Conservation (phyloP, 2,888 invertebrate genomes). For the Thysanoteuthis rhombus region DNA sequence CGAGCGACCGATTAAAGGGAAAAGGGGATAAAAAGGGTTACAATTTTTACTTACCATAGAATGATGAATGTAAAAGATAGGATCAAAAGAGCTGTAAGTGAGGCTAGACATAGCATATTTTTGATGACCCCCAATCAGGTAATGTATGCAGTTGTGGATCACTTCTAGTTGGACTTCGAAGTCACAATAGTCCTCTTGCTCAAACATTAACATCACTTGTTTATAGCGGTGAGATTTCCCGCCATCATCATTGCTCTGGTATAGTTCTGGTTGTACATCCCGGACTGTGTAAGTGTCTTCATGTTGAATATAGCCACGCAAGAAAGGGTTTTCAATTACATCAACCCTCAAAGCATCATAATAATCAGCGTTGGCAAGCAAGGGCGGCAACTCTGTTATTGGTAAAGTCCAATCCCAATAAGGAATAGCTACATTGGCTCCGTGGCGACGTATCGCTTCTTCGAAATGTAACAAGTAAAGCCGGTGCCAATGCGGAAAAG, state of each 20-base stretch:
- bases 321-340: slow-evolving; percentile 38
- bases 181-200: slow-evolving; percentile 45
- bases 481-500: slow-evolving; percentile 39
- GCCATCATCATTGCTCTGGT: slow-evolving; percentile 33
- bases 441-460: slow-evolving; percentile 36
- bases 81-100: slow-evolving; percentile 42
- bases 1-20: background rate
- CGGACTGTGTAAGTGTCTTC: slow-evolving; percentile 40
- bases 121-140: slow-evolving; percentile 41
- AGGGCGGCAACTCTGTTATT: slow-evolving; percentile 36
- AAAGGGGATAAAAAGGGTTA: background rate
- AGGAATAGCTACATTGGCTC: slow-evolving; percentile 37
- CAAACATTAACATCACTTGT: slow-evolving; percentile 37
- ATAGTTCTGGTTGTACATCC: slow-evolving; percentile 39
- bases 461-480: slow-evolving; percentile 39
- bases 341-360: slow-evolving; percentile 41
- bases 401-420: slow-evolving; percentile 46
- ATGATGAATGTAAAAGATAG: slow-evolving; percentile 43
- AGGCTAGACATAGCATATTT: slow-evolving; percentile 40
- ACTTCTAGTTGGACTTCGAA: slow-evolving; percentile 41
- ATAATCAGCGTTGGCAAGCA: slow-evolving; percentile 37
- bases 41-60: slow-evolving; percentile 33
- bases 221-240: slow-evolving; percentile 38
- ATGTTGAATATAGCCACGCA: slow-evolving; percentile 35
- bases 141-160: slow-evolving; percentile 36